phyloP scores from a whole-genome alignment of 2,797 vertebrate species.

The Gallirallus australis region DNA sequence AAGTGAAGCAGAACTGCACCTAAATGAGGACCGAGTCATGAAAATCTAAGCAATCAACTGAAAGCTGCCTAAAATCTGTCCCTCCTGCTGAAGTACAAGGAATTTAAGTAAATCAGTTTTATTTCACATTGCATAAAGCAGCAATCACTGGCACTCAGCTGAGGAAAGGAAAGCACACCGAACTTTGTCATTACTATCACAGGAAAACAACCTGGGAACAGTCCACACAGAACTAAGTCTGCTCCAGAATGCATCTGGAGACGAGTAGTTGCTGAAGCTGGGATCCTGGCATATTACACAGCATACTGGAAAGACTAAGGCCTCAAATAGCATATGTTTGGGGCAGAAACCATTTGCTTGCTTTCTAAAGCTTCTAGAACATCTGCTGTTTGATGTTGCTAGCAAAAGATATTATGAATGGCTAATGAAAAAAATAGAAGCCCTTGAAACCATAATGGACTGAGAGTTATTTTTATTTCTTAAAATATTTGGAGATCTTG shows the following conservation, averaged over 20 bases:
- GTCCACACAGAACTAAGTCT: background rate
- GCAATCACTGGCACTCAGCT: background rate
- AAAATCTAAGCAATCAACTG: background rate
- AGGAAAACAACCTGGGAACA: background rate
- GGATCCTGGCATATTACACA: background rate
- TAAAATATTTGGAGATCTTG: background rate
- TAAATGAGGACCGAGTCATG: slow-evolving; percentile 1
- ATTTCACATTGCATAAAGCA: background rate
- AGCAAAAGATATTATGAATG: background rate
- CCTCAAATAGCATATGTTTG: background rate
- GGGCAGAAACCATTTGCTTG: background rate
- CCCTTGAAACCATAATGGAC: background rate
- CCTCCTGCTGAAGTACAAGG: background rate
- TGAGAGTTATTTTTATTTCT: background rate
- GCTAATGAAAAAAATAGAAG: background rate
- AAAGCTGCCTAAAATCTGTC: slow-evolving; percentile 2
- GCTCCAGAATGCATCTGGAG: background rate
- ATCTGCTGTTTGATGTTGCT: background rate
- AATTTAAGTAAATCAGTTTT: slow-evolving; percentile 10
- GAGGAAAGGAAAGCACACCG: background rate
- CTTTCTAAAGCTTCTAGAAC: background rate
- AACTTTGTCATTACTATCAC: background rate
- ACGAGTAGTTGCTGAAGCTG: background rate
- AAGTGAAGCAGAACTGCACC: slow-evolving; percentile 51
- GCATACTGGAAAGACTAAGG: background rate